These are phyloP conservation scores for Anoura caudifer DNA, from an alignment of 2,113 vertebrate genomes.

Conservation along the genomic window DNA sequence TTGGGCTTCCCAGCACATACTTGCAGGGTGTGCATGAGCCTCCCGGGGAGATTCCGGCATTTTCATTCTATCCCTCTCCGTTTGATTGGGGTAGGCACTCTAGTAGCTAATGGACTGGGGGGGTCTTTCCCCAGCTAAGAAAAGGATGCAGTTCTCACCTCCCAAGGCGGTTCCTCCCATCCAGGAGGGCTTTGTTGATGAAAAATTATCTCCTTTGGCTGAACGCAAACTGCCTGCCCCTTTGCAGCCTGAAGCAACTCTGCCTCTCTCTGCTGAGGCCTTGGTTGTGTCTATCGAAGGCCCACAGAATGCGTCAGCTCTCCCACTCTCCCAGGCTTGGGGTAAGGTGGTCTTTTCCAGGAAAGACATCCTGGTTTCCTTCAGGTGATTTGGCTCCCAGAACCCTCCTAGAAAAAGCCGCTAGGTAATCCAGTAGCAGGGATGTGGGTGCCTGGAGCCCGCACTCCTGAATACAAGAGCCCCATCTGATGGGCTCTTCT, in stretches of 20 bases:
- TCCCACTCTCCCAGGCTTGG: background rate
- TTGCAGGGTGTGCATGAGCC: background rate
- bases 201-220: background rate
- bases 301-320: fast-evolving
- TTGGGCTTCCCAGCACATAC: fast-evolving
- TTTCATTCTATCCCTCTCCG: background rate
- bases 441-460: background rate
- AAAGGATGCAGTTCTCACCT: background rate
- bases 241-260: background rate
- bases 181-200: background rate
- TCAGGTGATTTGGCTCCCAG: background rate
- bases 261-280: background rate
- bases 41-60: background rate
- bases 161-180: too few species aligned
- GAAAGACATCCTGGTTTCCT: background rate
- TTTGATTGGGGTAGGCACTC: background rate
- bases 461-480: background rate
- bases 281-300: fast-evolving
- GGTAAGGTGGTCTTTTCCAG: background rate
- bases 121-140: background rate
- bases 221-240: background rate
- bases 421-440: background rate
- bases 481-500: background rate
- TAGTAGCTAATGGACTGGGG: background rate
- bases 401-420: background rate